Percentiles rank a stretch among this genome's conserved stretches.
phyloP scores from a whole-genome alignment of 2,113 vertebrate species.

The Fulmarus glacialis region DNA sequence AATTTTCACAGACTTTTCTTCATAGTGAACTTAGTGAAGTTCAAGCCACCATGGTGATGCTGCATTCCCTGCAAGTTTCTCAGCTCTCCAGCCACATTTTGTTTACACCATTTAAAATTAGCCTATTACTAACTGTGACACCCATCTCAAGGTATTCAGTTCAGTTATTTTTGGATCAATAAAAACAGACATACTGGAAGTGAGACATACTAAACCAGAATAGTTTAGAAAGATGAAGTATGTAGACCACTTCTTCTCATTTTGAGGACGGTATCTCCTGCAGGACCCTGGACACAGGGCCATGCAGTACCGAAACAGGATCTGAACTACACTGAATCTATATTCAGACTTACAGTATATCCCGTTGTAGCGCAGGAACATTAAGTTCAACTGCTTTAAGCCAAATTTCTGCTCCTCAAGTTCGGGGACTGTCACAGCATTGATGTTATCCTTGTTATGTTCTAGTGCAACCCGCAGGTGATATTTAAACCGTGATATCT shows the following conservation, averaged over 20 bases:
- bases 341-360: neutral
- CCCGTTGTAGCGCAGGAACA: neutral
- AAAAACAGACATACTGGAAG: neutral
- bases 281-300: neutral
- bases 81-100: neutral
- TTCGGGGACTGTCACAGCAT: neutral
- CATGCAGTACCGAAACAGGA: neutral
- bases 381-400: neutral
- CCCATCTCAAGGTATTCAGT: neutral
- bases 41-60: neutral
- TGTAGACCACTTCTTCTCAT: neutral
- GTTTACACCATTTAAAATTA: conserved; percentile 4
- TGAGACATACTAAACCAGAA: neutral
- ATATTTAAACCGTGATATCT: neutral
- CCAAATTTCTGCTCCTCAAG: neutral
- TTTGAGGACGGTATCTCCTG: neutral
- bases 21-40: neutral
- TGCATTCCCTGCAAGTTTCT: neutral
- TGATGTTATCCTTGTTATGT: neutral
- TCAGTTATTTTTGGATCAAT: neutral
- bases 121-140: neutral
- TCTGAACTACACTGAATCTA: neutral
- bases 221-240: neutral
- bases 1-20: neutral
- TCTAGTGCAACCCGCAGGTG: neutral